Percentiles rank a stretch among this genome's conserved stretches.
These are phyloP conservation scores for Drosophila eohydei DNA, from an alignment of 2,888 invertebrate species.

Conservation along the genomic window DNA sequence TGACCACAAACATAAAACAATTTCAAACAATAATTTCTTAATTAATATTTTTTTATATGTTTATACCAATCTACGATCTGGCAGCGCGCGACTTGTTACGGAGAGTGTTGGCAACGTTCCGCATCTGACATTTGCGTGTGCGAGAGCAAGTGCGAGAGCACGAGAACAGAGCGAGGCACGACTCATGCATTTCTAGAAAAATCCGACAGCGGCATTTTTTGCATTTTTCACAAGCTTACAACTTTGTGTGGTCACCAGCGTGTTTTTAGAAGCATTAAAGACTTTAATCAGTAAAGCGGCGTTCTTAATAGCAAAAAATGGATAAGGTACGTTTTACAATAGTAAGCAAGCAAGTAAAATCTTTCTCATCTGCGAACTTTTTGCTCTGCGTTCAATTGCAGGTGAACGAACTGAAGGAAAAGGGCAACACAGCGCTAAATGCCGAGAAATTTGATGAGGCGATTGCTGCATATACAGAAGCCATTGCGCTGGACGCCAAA, in stretches of 20 bases:
- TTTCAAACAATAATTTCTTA: not conserved
- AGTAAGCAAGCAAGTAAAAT: not conserved
- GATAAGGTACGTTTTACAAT: conserved; percentile 33
- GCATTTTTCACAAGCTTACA: conserved; percentile 49
- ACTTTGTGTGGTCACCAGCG: conserved; percentile 29
- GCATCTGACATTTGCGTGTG: conserved; percentile 32
- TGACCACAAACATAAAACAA: too few species aligned
- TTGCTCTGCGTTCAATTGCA: conserved; percentile 79
- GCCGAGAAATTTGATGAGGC: conserved; percentile 92
- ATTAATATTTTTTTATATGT: not conserved
- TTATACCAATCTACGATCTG: conserved; percentile 1
- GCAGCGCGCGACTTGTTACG: conserved; percentile 10
- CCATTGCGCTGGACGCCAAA: conserved; percentile 90
- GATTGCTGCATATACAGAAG: conserved; percentile 91
- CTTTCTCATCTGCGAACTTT: not conserved
- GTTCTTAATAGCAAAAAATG: conserved; percentile 24
- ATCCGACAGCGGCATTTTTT: conserved; percentile 69
- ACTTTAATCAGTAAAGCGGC: conserved; percentile 14
- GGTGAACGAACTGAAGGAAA: conserved; percentile 93
- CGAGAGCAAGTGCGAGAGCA: conserved; percentile 14
- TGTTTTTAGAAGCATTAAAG: conserved; percentile 20
- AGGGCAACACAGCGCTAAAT: conserved; percentile 93
- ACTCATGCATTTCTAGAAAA: conserved; percentile 69
- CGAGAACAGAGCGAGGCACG: conserved; percentile 37
- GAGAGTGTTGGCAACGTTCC: conserved; percentile 44